Evolutionary conservation across 1,140 invertebrate genomes (phyloP), one percentile per base, ranked within the genome.

Genomic region (Melipona quadrifasciata): DNA sequence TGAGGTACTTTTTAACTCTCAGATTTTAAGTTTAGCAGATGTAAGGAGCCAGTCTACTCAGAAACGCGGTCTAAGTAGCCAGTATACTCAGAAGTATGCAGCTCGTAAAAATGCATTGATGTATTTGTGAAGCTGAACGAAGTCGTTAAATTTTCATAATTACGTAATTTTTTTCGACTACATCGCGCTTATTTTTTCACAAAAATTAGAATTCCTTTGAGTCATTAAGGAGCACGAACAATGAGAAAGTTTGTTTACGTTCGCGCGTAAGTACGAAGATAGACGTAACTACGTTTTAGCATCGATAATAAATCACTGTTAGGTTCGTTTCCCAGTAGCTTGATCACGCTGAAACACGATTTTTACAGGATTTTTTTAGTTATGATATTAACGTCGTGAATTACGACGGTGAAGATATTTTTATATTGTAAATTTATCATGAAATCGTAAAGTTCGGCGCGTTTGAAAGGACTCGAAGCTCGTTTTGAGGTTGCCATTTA

Each of bases 71-170:
- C n/a, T n/a, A n/a, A n/a, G n/a, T 27, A 58, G 21, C 55, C 65
- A n/a, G 58, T 58, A 65, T 39, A 17, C 21, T 58, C 39, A 27
- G 61, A 67, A 64, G n/a, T 51, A 53, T 47, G 3, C 17, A 19
- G 14, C 77, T 31, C 24, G 24, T 16, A 77, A 58, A 53, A 19
- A 31, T 31, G 61, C 53, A 51, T 27, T 11, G n/a, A 12, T 1
- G 57, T 39, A 53, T 65, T 64, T 21, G 47, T 47, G 31, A 16
- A 67, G 31, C 55, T 65, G 19, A 16, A 39, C 11, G 24, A 47
- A 47, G 39, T 71, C 31, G 24, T 64, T 24, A 67, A 6, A 71
- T 79, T 14, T 39, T 55, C 12, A 53, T 17, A n/a, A 82, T 82
- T 70, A 51, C 34, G 53, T 24, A 39, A 78, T 70, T 77, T 71